Evolutionary conservation across 2,888 invertebrate genomes (phyloP), one percentile per base, ranked within the genome.

Genomic region (Cancer borealis): DNA sequence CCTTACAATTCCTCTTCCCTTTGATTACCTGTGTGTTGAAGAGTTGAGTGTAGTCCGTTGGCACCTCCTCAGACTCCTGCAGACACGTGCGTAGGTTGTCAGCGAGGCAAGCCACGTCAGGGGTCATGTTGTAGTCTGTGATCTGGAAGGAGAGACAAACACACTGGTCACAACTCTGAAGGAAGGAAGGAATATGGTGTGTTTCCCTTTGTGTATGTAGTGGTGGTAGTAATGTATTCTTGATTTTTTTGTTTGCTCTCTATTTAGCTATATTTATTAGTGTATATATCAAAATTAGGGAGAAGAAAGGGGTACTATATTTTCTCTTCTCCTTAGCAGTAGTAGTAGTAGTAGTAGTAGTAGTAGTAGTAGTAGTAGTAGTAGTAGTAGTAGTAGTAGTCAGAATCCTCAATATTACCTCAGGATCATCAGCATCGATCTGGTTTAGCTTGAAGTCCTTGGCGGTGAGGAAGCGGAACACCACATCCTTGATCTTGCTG

Each of bases 401-500:
- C 17, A 54, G 54, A 14, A 39, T 39, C 39, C 39, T 39, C 17
- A 54, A 3, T 54, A 54, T 54, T 39, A 99, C 98, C 97, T 99
- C 99, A 54, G 99, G 98, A 96, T 99, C 99, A 96, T 99, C 99
- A 73, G 98, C 98, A 96, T 99, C 99, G 47, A 98, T 98, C 46
- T 97, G 97, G 96, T 98, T 98, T 95, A 98, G 97, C 94, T 96
- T 95, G 92, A 96, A 93, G 88, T 95, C 96, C 14, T 93, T 96
- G 60, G 97, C 97, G 0, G 97, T 97, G 92, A 99, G 97, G 96
- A 98, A 98, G 96, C 98, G 98, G 96, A 99, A 97, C 92, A 99
- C 97, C 96, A 99, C 97, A 96, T 99, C 99, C 96, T 99, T 97
- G 95, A 99, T 97, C 96, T 98, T 97, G 96, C 98, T 98, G 96